Evolutionary conservation across 2,797 vertebrate genomes (phyloP).

Genomic region (Crypturellus tataupa): DNA sequence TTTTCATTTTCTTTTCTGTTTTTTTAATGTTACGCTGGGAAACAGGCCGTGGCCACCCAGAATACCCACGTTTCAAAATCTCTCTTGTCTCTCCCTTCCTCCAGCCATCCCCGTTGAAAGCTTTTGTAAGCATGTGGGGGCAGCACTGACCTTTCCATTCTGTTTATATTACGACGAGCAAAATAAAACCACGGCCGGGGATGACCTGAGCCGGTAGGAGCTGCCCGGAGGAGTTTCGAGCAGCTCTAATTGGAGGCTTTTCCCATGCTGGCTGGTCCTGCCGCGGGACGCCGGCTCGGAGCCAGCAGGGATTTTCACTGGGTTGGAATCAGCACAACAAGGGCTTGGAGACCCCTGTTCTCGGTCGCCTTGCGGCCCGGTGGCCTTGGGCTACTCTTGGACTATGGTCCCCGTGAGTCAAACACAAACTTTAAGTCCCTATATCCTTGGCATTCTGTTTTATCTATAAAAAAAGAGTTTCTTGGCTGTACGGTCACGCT

Average conservation of each 20-base stretch:
- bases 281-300: not conserved
- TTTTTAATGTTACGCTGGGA: not conserved
- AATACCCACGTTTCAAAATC: not conserved
- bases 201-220: not conserved
- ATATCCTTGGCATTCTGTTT: not conserved
- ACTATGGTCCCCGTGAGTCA: not conserved
- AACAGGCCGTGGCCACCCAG: not conserved
- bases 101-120: constrained; percentile 26
- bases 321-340: not conserved
- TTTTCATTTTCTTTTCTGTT: not conserved
- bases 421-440: not conserved
- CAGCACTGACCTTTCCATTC: constrained; percentile 67
- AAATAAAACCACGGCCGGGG: not conserved
- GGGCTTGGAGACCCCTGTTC: not conserved
- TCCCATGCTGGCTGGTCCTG: not conserved
- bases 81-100: not conserved
- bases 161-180: constrained; percentile 23
- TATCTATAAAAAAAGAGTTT: too few species aligned
- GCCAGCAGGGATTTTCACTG: not conserved
- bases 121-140: constrained; percentile 58
- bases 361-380: too few species aligned
- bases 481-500: not conserved
- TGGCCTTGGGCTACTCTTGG: too few species aligned
- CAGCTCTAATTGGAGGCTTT: rapidly evolving
- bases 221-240: not conserved